phyloP scores from a whole-genome alignment of 30 jellyfish, hydroid and myxozoan genomes.

The Euphysa ruthae region DNA sequence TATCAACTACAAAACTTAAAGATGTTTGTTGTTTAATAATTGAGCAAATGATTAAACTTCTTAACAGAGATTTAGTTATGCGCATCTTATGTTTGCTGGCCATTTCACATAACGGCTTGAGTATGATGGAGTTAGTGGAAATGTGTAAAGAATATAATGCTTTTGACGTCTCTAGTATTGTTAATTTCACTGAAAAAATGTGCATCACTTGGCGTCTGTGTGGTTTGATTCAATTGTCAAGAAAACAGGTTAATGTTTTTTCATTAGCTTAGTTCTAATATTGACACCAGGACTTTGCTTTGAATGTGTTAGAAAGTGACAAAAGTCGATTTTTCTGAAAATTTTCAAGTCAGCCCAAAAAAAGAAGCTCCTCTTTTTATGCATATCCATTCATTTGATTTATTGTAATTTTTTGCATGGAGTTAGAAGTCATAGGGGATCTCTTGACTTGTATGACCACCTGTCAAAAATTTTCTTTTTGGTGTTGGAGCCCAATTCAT shows the following conservation, averaged over 20 bases:
- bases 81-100: neutral
- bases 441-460: too few species aligned
- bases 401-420: too few species aligned
- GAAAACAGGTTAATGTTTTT: neutral
- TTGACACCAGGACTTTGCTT: too few species aligned
- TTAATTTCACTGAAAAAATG: neutral
- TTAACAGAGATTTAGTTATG: conserved; percentile 3
- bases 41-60: neutral
- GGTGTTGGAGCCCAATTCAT: too few species aligned
- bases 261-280: too few species aligned
- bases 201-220: conserved; percentile 5
- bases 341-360: too few species aligned
- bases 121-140: conserved; percentile 21
- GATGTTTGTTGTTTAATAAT: neutral
- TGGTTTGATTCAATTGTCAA: conserved; percentile 13
- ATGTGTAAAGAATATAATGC: neutral
- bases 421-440: too few species aligned
- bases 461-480: too few species aligned
- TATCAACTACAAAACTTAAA: neutral
- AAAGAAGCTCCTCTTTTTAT: too few species aligned
- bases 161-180: neutral
- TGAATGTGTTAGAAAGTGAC: too few species aligned
- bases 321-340: too few species aligned
- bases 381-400: too few species aligned
- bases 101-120: conserved; percentile 6